Evolutionary conservation across 2,888 invertebrate species (phyloP).

Genomic region (Augiades crinisus): DNA sequence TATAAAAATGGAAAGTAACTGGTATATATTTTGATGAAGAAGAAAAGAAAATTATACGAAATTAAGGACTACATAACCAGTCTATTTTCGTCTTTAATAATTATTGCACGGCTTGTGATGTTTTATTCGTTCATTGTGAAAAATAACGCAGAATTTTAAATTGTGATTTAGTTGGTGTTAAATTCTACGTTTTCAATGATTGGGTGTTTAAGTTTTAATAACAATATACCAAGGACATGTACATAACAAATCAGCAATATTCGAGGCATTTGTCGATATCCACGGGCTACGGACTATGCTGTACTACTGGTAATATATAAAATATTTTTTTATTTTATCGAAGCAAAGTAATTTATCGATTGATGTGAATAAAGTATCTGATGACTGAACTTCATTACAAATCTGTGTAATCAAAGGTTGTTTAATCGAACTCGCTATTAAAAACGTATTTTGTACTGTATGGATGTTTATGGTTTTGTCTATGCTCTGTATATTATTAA

Average conservation of each 20-base stretch:
- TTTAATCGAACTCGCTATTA: no score
- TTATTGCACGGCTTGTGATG: constrained; percentile 19
- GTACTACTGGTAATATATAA: constrained; percentile 56
- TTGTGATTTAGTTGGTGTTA: neutral
- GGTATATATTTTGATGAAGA: constrained; percentile 3
- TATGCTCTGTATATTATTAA: no score
- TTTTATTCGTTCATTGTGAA: constrained; percentile 11
- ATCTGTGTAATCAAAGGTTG: no score
- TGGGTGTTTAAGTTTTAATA: constrained; percentile 57
- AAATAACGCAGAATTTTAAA: neutral
- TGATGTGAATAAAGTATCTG: no score
- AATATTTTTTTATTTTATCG: neutral
- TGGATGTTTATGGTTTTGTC: no score
- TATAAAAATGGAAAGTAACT: constrained; percentile 8
- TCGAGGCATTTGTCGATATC: constrained; percentile 68
- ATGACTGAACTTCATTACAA: no score
- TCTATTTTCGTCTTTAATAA: constrained; percentile 21
- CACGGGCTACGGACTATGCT: constrained; percentile 66
- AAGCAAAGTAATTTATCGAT: no score
- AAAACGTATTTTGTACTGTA: no score
- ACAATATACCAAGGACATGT: constrained; percentile 76
- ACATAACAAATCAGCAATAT: constrained; percentile 69
- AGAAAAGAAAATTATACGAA: constrained; percentile 8
- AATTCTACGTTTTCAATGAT: constrained; percentile 51
- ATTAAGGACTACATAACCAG: neutral